Base-by-base conservation (phyloP, 2,797 vertebrate species). In the Catharus ustulatus region DNA sequence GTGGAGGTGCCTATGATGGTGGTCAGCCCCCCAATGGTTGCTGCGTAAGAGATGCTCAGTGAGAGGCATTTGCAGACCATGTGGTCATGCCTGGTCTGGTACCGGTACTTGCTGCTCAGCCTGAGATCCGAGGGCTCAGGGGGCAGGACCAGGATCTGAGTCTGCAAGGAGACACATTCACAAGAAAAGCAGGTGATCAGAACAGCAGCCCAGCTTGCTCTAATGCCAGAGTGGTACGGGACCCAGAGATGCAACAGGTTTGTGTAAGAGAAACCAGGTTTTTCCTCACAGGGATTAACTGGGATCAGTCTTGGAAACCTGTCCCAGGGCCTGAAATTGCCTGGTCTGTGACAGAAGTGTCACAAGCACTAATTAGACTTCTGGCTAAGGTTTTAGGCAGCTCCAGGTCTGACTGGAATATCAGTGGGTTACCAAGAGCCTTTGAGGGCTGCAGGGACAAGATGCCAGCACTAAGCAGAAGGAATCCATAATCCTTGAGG, bases 61-160 rank as follows among this genome's bases (percentile, higher is more conserved):
- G 99, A 98, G 68, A 99, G 98, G 92, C 99, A 99, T 95, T 99
- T 99, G 93, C 99, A 99, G 96, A 99, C 98, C 99, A 99, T 99
- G 86, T 99, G 99, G 93, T 99, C 99, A 0, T 98, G 98, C 89
- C 98, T 99, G 94, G 98, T 99, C 90, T 98, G 98, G 90, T 99
- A 99, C 10, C 51, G 89, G 12, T 87, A 79, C 48, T 96, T 97
- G 42, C 87, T 78, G 80, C 54, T 83, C 68, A 91, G 85, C 29
- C 87, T 72, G 22, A 94, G 88, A 27, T 92, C 95, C 3, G 94
- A 84, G 63, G 95, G 48, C 29, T 94, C 71, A 5, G 96, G 52
- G 30, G 97, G 96, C 36, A 94, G 94, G 48, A 97, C 96, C 38
- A 95, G 94, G 34, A 97, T 95, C 94, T 98, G 97, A 92, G 97